phyloP scores from a whole-genome alignment of 2,113 vertebrate genomes.

The Anarhynchus alexandrinus region DNA sequence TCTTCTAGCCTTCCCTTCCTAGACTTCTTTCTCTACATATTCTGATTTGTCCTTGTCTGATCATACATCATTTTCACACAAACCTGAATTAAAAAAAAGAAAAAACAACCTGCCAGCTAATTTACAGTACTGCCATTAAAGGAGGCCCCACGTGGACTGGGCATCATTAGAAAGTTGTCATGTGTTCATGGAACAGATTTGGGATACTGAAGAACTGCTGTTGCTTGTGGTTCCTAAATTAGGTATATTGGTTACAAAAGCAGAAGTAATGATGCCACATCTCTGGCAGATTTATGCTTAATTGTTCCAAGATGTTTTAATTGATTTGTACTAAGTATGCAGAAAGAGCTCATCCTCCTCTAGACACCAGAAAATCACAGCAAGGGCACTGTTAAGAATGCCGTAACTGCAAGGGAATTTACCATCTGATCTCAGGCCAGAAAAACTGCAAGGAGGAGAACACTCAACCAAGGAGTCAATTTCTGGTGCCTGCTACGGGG shows the following conservation, averaged over 20 bases:
- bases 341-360: background rate
- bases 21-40: background rate
- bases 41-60: background rate
- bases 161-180: background rate
- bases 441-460: background rate
- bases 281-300: background rate
- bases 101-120: background rate
- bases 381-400: background rate
- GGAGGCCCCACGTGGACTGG: background rate
- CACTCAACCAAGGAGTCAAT: background rate
- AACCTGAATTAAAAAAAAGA: background rate
- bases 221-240: background rate
- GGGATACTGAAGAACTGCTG: background rate
- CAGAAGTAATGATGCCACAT: background rate
- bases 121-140: background rate
- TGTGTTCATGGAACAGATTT: background rate
- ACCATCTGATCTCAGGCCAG: background rate
- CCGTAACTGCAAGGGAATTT: background rate
- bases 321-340: background rate
- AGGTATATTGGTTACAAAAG: background rate
- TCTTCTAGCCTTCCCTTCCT: background rate
- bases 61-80: background rate
- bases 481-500: background rate
- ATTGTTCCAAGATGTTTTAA: background rate
- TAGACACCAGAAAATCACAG: background rate